Conservation (phyloP, 92 coral and sea anemone species). For the Porites rus region DNA sequence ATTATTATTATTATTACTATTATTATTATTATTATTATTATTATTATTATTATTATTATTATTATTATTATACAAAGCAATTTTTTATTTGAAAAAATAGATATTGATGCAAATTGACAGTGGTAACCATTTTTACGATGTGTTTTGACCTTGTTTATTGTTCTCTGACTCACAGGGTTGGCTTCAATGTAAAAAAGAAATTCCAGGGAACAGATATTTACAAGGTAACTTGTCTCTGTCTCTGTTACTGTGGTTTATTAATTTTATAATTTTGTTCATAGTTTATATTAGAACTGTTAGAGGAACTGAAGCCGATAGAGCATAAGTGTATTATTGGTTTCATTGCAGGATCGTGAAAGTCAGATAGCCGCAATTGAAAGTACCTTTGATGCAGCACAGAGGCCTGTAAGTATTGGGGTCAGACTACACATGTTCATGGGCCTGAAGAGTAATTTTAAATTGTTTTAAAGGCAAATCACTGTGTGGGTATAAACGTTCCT, state of each 20-base stretch:
- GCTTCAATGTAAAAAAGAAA: slow-evolving; percentile 92
- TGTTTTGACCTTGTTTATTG: neutral
- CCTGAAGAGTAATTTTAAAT: too few relatives aligned
- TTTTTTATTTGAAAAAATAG: too few relatives aligned
- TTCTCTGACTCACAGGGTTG: slow-evolving; percentile 79
- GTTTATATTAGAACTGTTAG: too few relatives aligned
- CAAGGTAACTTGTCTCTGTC: slow-evolving; percentile 62
- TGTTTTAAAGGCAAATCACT: too few relatives aligned
- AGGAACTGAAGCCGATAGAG: too few relatives aligned
- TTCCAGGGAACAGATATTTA: slow-evolving; percentile 95
- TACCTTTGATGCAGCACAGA: slow-evolving; percentile 98
- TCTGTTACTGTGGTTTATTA: neutral
- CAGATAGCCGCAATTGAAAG: slow-evolving; percentile 95
- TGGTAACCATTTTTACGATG: neutral
- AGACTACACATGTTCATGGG: too few relatives aligned
- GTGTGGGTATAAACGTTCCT: too few relatives aligned
- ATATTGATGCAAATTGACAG: too few relatives aligned
- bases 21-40: too few relatives aligned
- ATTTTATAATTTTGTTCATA: too few relatives aligned
- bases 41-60: too few relatives aligned
- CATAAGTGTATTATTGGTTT: neutral
- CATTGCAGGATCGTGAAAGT: slow-evolving; percentile 92
- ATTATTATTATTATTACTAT: too few relatives aligned
- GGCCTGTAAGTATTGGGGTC: slow-evolving; percentile 77
- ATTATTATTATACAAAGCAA: neutral